A percentile compares a stretch with the other conserved stretches of the same genome.
Evolutionary conservation across 2,797 vertebrate species (phyloP).

Genomic region (Chelon auratus): DNA sequence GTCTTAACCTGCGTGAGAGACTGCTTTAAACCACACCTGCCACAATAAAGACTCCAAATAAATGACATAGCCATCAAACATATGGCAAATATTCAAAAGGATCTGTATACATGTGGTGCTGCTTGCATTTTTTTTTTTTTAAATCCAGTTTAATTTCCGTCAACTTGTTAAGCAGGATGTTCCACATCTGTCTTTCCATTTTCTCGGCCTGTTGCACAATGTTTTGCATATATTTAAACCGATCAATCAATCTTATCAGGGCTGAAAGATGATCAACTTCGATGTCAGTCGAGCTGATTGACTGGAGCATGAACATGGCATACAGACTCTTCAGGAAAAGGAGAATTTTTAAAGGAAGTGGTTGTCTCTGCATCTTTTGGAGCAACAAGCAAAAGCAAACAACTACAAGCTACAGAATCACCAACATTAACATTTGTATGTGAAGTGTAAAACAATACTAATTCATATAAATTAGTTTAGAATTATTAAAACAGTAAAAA

Average conservation of each 20-base stretch:
- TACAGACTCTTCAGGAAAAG: background rate
- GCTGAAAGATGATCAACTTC: background rate
- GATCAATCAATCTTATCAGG: background rate
- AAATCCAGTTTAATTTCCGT: background rate
- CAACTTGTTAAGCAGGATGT: background rate
- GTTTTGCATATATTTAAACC: background rate
- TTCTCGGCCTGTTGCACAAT: background rate
- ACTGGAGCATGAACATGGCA: slow-evolving; percentile 48
- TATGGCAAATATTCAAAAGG: background rate
- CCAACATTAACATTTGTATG: no score
- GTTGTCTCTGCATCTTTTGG: slow-evolving; percentile 18
- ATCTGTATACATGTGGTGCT: background rate
- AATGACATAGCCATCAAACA: background rate
- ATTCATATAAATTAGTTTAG: background rate
- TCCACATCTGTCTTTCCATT: background rate
- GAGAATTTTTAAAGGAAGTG: slow-evolving; percentile 21
- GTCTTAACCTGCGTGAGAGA: slow-evolving; percentile 11
- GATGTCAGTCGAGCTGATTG: background rate
- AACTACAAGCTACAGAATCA: background rate
- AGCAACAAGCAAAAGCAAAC: slow-evolving; percentile 1
- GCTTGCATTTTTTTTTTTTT: background rate
- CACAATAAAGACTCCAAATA: background rate
- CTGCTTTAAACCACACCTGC: slow-evolving; percentile 6
- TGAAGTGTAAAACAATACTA: no score
- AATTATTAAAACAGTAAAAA: background rate